Percentiles rank a stretch among this genome's conserved stretches.
Evolutionary conservation across 2,797 vertebrate species (phyloP).

Genomic region (Gastrophryne carolinensis): DNA sequence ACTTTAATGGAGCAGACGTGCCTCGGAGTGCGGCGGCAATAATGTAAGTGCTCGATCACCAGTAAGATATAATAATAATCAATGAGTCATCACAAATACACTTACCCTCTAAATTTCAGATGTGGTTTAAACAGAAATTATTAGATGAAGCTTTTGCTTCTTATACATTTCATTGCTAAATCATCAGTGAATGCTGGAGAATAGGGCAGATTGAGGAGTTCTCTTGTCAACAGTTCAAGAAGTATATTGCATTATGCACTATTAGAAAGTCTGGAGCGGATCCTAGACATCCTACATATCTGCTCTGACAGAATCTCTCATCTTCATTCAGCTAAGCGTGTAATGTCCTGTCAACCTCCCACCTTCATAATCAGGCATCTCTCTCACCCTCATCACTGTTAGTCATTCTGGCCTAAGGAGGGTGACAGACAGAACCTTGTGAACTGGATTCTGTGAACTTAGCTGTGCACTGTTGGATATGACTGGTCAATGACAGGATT

Average conservation of each 20-base stretch:
- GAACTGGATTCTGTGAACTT: neutral
- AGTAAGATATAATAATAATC: neutral
- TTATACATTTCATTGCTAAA: neutral
- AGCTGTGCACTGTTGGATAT: too few species aligned
- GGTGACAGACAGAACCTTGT: neutral
- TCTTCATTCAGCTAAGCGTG: slow-evolving; percentile 30
- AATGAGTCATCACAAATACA: too few species aligned
- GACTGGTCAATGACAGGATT: too few species aligned
- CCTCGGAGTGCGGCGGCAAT: too few species aligned
- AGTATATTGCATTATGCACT: neutral
- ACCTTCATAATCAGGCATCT: slow-evolving; percentile 7
- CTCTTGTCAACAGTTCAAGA: neutral
- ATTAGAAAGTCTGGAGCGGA: neutral
- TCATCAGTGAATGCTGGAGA: neutral
- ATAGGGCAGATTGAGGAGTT: neutral
- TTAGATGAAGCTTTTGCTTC: too few species aligned
- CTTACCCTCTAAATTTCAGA: too few species aligned
- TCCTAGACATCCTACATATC: neutral
- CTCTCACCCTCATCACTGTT: neutral
- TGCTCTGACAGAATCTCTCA: slow-evolving; percentile 14
- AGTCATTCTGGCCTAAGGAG: neutral
- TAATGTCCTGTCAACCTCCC: slow-evolving; percentile 28
- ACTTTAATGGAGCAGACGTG: too few species aligned
- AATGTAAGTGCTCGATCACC: too few species aligned
- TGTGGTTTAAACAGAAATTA: too few species aligned